phyloP scores from a whole-genome alignment of 1,140 invertebrate species.

The Megathymus violae region DNA sequence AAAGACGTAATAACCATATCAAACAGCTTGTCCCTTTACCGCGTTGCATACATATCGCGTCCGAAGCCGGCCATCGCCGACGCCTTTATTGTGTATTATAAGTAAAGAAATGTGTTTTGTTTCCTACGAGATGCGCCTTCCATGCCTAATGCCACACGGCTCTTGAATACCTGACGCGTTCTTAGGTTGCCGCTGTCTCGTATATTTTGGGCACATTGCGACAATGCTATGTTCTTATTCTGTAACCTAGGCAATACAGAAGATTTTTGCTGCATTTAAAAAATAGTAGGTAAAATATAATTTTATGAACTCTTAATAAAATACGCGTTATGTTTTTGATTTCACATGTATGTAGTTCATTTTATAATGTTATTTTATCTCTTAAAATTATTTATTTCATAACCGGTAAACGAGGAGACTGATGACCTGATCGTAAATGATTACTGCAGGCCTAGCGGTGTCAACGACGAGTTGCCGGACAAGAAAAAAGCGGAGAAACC shows the following conservation, averaged over 20 bases:
- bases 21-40: conserved; percentile 78
- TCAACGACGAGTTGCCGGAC: no score
- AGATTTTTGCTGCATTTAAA: no score
- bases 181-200: conserved; percentile 10
- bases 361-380: no score
- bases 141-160: conserved; percentile 68
- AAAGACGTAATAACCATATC: conserved; percentile 82
- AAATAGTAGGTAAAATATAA: no score
- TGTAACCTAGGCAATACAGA: background rate
- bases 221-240: conserved; percentile 1
- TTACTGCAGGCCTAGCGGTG: no score
- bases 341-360: no score
- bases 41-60: conserved; percentile 75
- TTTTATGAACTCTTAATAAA: no score
- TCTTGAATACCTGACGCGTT: conserved; percentile 54
- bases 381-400: no score
- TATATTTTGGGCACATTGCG: conserved; percentile 13
- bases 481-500: no score
- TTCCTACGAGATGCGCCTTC: conserved; percentile 62
- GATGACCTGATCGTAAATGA: no score
- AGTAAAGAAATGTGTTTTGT: conserved; percentile 79
- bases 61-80: conserved; percentile 42
- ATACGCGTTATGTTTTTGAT: no score
- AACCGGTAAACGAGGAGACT: no score
- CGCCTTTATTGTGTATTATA: conserved; percentile 68